These are phyloP conservation scores for Cavia porcellus DNA, from an alignment of 2,113 vertebrate species.

Conservation along the genomic window DNA sequence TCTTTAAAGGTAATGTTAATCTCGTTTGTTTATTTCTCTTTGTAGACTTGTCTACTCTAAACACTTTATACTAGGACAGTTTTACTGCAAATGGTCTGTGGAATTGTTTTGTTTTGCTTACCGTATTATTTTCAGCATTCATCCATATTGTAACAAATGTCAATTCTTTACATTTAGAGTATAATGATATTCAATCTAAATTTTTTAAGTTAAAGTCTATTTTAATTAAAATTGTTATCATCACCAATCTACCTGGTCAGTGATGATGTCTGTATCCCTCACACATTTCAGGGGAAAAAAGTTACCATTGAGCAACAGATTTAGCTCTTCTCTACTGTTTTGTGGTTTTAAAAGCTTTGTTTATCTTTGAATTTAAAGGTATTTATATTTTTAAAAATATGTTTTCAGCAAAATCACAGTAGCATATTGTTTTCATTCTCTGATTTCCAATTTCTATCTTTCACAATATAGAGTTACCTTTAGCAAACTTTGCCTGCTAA, in stretches of 20 bases:
- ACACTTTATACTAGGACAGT: background rate
- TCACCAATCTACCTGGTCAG: background rate
- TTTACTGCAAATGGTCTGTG: background rate
- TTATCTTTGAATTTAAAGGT: background rate
- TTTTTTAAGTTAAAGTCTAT: background rate
- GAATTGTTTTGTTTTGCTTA: background rate
- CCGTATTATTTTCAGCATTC: background rate
- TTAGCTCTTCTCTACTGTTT: background rate
- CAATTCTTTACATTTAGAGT: background rate
- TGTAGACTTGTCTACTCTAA: background rate
- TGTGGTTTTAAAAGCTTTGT: background rate
- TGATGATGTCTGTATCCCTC: background rate
- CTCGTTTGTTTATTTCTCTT: background rate
- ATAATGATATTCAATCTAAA: too few species aligned
- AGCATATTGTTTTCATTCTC: background rate
- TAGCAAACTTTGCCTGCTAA: background rate
- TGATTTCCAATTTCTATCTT: background rate
- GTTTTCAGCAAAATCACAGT: background rate
- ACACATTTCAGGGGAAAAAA: background rate
- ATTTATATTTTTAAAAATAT: background rate
- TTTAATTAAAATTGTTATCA: background rate
- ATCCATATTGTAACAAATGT: background rate
- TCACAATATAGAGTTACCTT: background rate
- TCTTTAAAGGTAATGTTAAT: background rate
- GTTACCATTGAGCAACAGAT: too few species aligned